These are phyloP conservation scores for Oscheius sp. DNA, from an alignment of 2,888 invertebrate genomes.

Conservation along the genomic window DNA sequence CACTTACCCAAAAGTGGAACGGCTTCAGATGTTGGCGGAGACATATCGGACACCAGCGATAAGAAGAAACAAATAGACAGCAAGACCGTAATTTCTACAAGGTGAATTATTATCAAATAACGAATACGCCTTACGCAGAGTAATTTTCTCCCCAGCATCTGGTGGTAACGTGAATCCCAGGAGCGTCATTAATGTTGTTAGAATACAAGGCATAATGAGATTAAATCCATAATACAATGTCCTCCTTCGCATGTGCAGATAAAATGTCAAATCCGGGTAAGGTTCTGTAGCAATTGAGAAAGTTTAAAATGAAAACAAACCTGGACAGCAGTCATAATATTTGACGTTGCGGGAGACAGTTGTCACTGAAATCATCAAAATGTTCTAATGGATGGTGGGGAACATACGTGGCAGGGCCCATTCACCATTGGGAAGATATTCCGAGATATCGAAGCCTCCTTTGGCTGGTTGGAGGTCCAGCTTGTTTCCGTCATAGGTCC, in stretches of 20 bases:
- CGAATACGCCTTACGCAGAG: slow-evolving; percentile 82
- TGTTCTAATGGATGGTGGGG: neutral
- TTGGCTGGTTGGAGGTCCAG: slow-evolving; percentile 82
- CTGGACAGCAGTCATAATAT: slow-evolving; percentile 90
- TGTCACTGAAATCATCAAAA: slow-evolving; percentile 55
- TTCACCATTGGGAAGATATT: slow-evolving; percentile 72
- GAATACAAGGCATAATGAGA: slow-evolving; percentile 77
- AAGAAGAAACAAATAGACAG: slow-evolving; percentile 97
- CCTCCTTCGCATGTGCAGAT: slow-evolving; percentile 85
- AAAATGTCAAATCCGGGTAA: slow-evolving; percentile 93
- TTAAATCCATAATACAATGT: slow-evolving; percentile 73
- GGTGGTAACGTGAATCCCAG: slow-evolving; percentile 98
- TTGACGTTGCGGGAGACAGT: slow-evolving; percentile 70
- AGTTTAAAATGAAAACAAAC: slow-evolving; percentile 93
- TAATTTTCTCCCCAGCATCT: slow-evolving; percentile 98
- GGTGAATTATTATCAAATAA: neutral
- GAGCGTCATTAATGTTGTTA: slow-evolving; percentile 98
- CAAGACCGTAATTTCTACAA: slow-evolving; percentile 73
- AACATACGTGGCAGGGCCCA: slow-evolving; percentile 70
- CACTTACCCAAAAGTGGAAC: slow-evolving; percentile 93
- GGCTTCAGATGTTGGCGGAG: slow-evolving; percentile 98
- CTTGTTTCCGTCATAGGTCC: slow-evolving; percentile 92
- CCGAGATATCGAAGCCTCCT: slow-evolving; percentile 73
- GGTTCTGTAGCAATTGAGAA: slow-evolving; percentile 92
- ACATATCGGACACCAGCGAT: slow-evolving; percentile 96